Conservation (phyloP, 1,140 invertebrate genomes). For the Diorhabda elongata region DNA sequence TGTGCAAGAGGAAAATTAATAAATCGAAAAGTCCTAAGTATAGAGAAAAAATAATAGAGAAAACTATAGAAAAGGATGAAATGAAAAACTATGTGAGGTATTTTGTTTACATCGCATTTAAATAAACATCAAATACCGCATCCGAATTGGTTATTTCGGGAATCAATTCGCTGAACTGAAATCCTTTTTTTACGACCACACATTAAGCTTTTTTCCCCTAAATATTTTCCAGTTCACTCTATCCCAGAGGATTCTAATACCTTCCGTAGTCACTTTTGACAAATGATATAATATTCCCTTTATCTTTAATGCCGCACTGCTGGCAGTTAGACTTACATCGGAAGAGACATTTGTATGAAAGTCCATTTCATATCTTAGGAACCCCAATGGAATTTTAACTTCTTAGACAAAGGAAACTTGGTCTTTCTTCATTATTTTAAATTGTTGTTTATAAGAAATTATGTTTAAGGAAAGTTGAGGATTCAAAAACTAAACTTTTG, state of each 20-base stretch:
- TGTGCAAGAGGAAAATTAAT: no score
- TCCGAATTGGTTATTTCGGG: constrained; percentile 1
- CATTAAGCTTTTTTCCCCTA: constrained; percentile 3
- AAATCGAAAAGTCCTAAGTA: no score
- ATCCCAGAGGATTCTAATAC: constrained; percentile 8
- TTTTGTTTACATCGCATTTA: background rate
- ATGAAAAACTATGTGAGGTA: no score
- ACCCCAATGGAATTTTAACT: no score
- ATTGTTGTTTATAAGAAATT: no score
- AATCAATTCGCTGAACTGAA: constrained; percentile 6
- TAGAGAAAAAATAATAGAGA: no score
- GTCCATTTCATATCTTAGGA: no score
- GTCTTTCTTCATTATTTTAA: no score
- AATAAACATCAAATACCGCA: background rate
- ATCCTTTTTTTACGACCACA: constrained; percentile 13
- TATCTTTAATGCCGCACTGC: constrained; percentile 7
- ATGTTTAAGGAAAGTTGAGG: no score
- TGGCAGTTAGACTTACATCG: constrained; percentile 8
- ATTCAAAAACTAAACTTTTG: no score
- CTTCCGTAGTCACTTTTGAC: constrained; percentile 13
- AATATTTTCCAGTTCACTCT: constrained; percentile 15
- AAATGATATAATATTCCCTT: constrained; percentile 15
- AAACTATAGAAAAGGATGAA: no score
- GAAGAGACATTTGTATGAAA: background rate
- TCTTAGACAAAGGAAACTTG: no score